Base-by-base conservation (phyloP, 2,888 invertebrate genomes). In the Thalpophila matura region DNA sequence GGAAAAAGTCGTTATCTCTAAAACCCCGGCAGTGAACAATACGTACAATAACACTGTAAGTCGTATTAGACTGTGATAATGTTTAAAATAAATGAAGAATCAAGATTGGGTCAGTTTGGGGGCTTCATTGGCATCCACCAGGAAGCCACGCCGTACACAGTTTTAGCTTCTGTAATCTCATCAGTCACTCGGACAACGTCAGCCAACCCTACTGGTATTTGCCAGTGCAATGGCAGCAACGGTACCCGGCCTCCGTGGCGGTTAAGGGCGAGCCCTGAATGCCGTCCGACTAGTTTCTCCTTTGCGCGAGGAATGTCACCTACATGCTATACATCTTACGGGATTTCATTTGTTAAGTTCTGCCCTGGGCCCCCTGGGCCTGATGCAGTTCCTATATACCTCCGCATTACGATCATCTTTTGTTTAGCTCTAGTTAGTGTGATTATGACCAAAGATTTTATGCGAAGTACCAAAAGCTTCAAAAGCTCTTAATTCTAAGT, bases 251-350 rank as follows among this genome's bases (percentile, higher is more conserved):
- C 85, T 86, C 83, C 78, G 61, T 80, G 73, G 79, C 86, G 85
- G 86, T 86, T 86, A 88, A 92, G 91, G 91, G 92, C 90, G 89
- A 86, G 89, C 88, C 86, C 85, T 91, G 91, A 92, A 93, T 92
- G 92, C 86, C 72, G 92, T 85, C 86, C 77, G 81, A 91, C 92
- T 89, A 92, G 93, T 93, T 93, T 93, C 92, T 89, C 88, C 85
- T 85, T 85, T 86, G 86, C 81, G 73, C 83, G 69, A 81, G 88
- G 92, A 92, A 93, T 93, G 91, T 90, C 91, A 91, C 89, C 87
- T 88, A 90, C 85, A 88, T 87, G 86, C 86, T 81, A 83, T 85
- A 82, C 67, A 79, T 74, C 76, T 74, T 72, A 78, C 72, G 71
- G 74, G 68, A 76, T 80, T 76, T 78, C 61, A 80, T 82, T 80